Percentiles rank a stretch among this genome's conserved stretches.
Conservation (phyloP, 1,140 invertebrate species). For the Tigriopus japonicus region DNA sequence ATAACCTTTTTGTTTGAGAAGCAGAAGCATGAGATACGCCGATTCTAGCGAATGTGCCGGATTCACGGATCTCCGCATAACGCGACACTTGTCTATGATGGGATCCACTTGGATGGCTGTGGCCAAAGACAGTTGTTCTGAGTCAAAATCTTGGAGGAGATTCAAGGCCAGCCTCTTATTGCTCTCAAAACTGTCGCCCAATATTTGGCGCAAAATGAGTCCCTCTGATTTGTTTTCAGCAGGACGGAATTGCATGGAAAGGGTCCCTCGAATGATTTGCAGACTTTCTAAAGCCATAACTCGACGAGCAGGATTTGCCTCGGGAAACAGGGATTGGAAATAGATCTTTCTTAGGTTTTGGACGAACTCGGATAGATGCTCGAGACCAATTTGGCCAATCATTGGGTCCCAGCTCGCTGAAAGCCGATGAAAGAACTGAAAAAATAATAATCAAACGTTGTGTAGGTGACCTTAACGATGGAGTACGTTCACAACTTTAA, state of each 20-base stretch:
- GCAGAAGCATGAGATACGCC: neutral
- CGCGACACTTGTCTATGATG: neutral
- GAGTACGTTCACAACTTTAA: no score
- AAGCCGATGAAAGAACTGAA: no score
- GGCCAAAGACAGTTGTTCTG: neutral
- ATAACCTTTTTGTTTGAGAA: neutral
- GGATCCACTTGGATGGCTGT: no score
- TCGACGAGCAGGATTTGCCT: neutral
- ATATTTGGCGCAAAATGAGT: neutral
- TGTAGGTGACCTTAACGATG: no score
- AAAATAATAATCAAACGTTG: no score
- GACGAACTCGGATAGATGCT: neutral
- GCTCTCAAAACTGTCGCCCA: neutral
- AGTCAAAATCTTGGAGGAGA: neutral
- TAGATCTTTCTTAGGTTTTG: neutral
- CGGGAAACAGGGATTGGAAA: neutral
- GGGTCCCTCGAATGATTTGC: neutral
- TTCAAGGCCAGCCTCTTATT: neutral
- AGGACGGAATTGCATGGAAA: neutral
- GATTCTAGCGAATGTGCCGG: neutral
- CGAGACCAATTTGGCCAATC: no score
- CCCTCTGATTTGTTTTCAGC: neutral
- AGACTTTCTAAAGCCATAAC: neutral
- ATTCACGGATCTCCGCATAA: neutral
- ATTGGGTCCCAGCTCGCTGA: no score